Evolutionary conservation across 2,113 vertebrate species (phyloP).

Genomic region (Tricholaema leucomelas): DNA sequence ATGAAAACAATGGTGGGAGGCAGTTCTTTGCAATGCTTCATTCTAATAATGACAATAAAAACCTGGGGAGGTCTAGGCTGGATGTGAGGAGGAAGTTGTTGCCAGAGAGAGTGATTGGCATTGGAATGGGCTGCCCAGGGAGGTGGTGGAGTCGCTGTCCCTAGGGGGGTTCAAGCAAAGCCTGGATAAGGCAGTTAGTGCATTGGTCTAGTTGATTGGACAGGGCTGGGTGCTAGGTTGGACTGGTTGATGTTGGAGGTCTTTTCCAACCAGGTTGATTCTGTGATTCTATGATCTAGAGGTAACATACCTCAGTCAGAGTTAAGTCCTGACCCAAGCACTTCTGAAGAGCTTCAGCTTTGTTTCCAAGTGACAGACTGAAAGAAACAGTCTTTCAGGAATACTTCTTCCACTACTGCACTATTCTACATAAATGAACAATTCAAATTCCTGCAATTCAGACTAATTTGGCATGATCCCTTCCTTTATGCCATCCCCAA

Average conservation of each 20-base stretch:
- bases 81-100: too few species aligned
- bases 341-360: background rate
- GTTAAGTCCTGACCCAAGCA: background rate
- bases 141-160: too few species aligned
- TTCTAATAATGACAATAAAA: background rate
- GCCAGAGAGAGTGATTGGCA: too few species aligned
- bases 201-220: too few species aligned
- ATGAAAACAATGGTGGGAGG: background rate
- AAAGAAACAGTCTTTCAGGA: background rate
- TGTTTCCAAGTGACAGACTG: background rate
- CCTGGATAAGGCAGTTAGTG: too few species aligned
- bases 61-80: too few species aligned
- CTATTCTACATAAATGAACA: background rate
- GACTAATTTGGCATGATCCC: background rate
- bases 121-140: too few species aligned
- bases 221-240: too few species aligned
- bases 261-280: too few species aligned
- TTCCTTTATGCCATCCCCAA: background rate
- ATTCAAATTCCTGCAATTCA: background rate
- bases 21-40: background rate
- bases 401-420: background rate
- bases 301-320: accelerated
- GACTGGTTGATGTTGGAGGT: too few species aligned
- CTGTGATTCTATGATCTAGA: too few species aligned
- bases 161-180: too few species aligned